Conservation (phyloP, 92 coral and sea anemone species). For the Porites evermanni region DNA sequence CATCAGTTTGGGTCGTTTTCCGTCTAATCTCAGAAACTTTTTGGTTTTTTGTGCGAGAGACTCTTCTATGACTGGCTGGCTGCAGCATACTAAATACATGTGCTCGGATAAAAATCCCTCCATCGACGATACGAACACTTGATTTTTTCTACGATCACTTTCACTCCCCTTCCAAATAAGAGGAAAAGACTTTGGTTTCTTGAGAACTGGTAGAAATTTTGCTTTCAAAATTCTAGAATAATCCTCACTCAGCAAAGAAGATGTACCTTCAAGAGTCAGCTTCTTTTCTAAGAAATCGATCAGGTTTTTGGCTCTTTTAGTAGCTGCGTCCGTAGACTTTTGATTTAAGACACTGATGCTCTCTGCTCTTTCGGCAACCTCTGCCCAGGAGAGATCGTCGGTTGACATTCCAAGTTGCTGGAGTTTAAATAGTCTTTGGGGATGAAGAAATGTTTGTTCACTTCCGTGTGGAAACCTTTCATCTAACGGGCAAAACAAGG, state of each 20-base stretch:
- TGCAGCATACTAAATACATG: constrained; percentile 63
- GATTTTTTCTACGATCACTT: not conserved
- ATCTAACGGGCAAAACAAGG: constrained; percentile 69
- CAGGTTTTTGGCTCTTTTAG: constrained; percentile 31
- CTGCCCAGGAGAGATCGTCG: constrained; percentile 80
- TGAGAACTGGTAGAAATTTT: constrained; percentile 68
- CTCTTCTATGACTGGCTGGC: constrained; percentile 37
- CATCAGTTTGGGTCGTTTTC: not conserved
- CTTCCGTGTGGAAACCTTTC: constrained; percentile 74
- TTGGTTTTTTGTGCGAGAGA: constrained; percentile 5
- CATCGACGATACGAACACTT: constrained; percentile 42
- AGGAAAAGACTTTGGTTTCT: constrained; percentile 63
- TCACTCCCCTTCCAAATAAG: constrained; percentile 71
- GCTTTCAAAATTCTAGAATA: constrained; percentile 8
- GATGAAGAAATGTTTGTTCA: constrained; percentile 27
- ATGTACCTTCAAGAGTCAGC: not conserved
- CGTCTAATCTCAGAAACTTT: constrained; percentile 38
- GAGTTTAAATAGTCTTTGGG: constrained; percentile 41
- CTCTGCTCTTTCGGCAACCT: constrained; percentile 73
- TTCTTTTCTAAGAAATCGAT: constrained; percentile 45
- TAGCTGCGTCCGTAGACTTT: constrained; percentile 14
- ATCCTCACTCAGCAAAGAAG: not conserved
- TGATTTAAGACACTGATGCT: constrained; percentile 48
- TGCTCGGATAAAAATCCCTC: constrained; percentile 37
- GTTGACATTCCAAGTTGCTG: constrained; percentile 78